Evolutionary conservation across 1,140 invertebrate genomes (phyloP), one percentile per base, ranked within the genome.

Genomic region (Calephelis nemesis): DNA sequence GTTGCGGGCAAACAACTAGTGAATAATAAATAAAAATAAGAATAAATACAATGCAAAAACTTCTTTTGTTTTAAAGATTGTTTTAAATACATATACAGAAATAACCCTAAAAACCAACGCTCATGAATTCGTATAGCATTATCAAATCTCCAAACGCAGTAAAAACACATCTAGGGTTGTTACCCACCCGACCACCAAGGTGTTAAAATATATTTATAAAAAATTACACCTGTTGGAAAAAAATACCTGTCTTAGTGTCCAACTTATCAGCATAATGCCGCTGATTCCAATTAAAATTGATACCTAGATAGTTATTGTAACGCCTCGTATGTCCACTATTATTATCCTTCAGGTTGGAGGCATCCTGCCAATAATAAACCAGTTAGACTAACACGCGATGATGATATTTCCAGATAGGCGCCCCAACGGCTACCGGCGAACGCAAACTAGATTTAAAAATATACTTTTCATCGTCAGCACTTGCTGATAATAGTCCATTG

Each of bases 241-340:
- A 63, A 63, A 45, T 58, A 66, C 52, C 52, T 66, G 39, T 66
- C 50, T n/a, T 10, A 9, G 30, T 30, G n/a, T 63, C 39, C 40
- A n/a, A 4, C 12, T 42, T 54, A 45, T 52, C 62, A 11, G 52
- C 65, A n/a, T 58, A 58, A 19, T 39, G 12, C 19, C 52, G 52
- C 45, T 66, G 65, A 15, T 66, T 54, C 65, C 65, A 58, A 66
- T 66, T 66, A 66, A 66, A 64, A 58, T 54, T n/a, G 45, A 45
- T 50, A 52, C 52, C 52, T 75, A 80, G 74, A 79, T 73, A 79
- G 77, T 82, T 81, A 83, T 85, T 82, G 78, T 84, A 79, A 84
- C 79, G 76, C 77, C 77, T 81, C 73, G 66, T 76, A 72, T 76
- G 76, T 76, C 72, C 73, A 76, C 75, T 79, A 84, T 84, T 84